Evolutionary conservation across 2,888 invertebrate species (phyloP).

Genomic region (Rapana venosa): DNA sequence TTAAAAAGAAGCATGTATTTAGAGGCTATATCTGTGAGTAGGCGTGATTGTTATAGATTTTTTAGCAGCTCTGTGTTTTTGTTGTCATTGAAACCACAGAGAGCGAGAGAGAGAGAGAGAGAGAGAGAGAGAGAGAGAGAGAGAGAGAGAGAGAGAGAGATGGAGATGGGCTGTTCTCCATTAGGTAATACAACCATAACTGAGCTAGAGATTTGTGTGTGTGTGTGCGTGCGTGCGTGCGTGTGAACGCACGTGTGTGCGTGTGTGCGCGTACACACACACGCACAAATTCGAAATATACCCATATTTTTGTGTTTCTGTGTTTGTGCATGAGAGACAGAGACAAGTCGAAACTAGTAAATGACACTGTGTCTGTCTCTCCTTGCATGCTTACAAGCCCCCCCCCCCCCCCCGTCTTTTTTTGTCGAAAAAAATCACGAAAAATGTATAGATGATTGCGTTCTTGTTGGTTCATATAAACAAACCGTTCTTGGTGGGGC

Average conservation of each 20-base stretch:
- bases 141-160: background rate
- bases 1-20: too few relatives aligned
- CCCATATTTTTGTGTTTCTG: too few relatives aligned
- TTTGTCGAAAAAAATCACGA: background rate
- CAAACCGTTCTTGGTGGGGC: too few relatives aligned
- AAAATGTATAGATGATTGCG: too few relatives aligned
- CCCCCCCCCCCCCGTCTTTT: background rate
- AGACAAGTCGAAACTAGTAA: background rate
- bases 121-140: background rate
- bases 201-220: too few relatives aligned
- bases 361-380: too few relatives aligned
- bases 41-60: background rate
- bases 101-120: background rate
- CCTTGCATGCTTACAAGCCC: background rate
- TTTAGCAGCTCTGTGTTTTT: background rate
- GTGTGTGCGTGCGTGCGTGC: too few relatives aligned
- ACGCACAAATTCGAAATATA: background rate
- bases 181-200: too few relatives aligned
- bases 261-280: background rate
- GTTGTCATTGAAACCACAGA: background rate
- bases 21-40: background rate
- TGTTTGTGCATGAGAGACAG: background rate
- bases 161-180: background rate
- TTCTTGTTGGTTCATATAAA: too few relatives aligned
- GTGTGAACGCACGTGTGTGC: background rate